A percentile compares a stretch with the other conserved stretches of the same genome.
Evolutionary conservation across 2,113 vertebrate species (phyloP).

Genomic region (Promerops cafer): DNA sequence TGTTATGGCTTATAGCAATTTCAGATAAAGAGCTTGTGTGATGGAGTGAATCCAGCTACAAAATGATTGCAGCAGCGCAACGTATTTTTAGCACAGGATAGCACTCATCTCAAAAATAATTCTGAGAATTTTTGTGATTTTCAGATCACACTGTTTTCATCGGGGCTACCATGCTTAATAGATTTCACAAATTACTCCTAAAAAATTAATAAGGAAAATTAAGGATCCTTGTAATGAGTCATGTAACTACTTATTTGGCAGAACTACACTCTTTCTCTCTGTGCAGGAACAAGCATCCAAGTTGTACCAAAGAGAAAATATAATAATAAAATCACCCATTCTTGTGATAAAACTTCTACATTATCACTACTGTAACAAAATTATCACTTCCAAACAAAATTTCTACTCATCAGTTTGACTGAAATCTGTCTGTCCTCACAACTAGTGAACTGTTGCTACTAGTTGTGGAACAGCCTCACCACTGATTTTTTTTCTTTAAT

Average conservation of each 20-base stretch:
- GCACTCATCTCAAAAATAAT: conserved; percentile 75
- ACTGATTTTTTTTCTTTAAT: background rate
- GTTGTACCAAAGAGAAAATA: background rate
- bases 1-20: conserved; percentile 75
- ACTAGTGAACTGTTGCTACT: background rate
- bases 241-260: conserved; percentile 43
- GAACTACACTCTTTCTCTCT: background rate
- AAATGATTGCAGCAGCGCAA: conserved; percentile 72
- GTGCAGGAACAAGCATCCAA: background rate
- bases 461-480: background rate
- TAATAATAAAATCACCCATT: background rate
- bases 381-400: background rate
- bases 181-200: conserved; percentile 43
- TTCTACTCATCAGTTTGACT: background rate
- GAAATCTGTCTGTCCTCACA: background rate
- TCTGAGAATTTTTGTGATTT: conserved; percentile 34
- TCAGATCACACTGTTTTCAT: conserved; percentile 45
- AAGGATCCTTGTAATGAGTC: conserved; percentile 38
- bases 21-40: conserved; percentile 76
- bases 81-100: conserved; percentile 65
- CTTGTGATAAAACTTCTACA: background rate
- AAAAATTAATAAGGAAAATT: conserved; percentile 58
- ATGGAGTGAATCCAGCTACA: conserved; percentile 78
- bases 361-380: background rate
- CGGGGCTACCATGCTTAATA: conserved; percentile 6